Evolutionary conservation across 2,888 invertebrate genomes (phyloP).

Genomic region (Dione juno): DNA sequence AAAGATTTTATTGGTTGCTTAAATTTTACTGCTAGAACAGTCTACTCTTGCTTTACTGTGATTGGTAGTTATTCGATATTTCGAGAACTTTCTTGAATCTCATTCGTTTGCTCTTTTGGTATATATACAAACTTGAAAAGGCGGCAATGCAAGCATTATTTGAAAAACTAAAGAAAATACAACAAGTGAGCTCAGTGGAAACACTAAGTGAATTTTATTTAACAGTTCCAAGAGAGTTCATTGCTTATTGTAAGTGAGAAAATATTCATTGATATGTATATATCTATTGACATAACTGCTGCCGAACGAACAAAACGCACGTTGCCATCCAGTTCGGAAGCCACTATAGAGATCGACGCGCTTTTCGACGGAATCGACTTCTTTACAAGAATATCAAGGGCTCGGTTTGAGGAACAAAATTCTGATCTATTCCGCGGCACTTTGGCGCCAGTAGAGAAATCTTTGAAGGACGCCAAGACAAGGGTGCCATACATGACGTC

Average conservation of each 20-base stretch:
- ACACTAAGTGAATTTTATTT: slow-evolving; percentile 42
- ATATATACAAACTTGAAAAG: slow-evolving; percentile 59
- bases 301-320: slow-evolving; percentile 91
- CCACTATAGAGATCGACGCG: slow-evolving; percentile 89
- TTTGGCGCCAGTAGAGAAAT: slow-evolving; percentile 90
- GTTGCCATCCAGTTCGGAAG: slow-evolving; percentile 89
- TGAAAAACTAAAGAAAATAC: slow-evolving; percentile 61
- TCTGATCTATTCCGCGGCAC: slow-evolving; percentile 89
- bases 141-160: slow-evolving; percentile 70
- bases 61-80: slow-evolving; percentile 57
- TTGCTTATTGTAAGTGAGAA: slow-evolving; percentile 28
- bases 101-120: slow-evolving; percentile 54
- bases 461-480: slow-evolving; percentile 91
- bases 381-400: slow-evolving; percentile 88
- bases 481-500: slow-evolving; percentile 89
- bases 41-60: slow-evolving; percentile 49
- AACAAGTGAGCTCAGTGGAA: slow-evolving; percentile 53
- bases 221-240: slow-evolving; percentile 22
- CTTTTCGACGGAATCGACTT: slow-evolving; percentile 88
- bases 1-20: slow-evolving; percentile 52
- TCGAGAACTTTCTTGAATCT: slow-evolving; percentile 61
- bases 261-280: slow-evolving; percentile 21
- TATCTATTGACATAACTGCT: too few species aligned
- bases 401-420: slow-evolving; percentile 90
- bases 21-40: slow-evolving; percentile 54